Conservation (phyloP, 2,797 vertebrate genomes). For the Phaenicophaeus curvirostris region DNA sequence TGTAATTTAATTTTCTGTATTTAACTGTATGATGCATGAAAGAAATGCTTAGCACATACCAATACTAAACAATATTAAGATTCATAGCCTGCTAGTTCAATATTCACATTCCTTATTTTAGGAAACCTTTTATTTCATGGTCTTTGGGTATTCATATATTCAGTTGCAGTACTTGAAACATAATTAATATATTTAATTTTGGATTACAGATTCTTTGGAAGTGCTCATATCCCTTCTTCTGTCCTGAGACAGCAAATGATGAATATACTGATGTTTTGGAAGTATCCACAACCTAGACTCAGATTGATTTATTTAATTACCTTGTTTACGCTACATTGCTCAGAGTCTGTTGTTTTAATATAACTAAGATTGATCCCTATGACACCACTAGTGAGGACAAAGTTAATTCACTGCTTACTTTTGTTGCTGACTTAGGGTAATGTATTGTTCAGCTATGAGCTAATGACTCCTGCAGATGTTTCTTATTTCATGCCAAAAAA, state of each 20-base stretch:
- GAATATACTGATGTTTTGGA: not conserved
- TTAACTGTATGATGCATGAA: not conserved
- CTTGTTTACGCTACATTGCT: not conserved
- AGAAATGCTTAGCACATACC: not conserved
- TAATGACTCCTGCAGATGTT: conserved; percentile 64
- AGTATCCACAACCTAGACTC: not conserved
- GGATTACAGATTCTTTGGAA: not conserved
- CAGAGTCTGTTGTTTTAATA: not conserved
- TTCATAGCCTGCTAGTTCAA: not conserved
- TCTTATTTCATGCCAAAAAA: conserved; percentile 55
- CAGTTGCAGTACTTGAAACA: not conserved
- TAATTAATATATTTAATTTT: not conserved
- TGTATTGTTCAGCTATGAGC: not conserved
- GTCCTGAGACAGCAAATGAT: not conserved
- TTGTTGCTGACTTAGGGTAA: conserved; percentile 36
- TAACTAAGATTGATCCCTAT: conserved; percentile 22
- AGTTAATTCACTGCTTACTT: conserved; percentile 18
- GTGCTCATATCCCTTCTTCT: not conserved
- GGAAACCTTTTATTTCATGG: not conserved
- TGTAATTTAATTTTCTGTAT: not conserved
- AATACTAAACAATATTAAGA: not conserved
- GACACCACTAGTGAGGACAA: conserved; percentile 11
- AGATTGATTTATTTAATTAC: not conserved
- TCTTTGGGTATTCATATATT: not conserved
- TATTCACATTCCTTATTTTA: not conserved